A percentile compares a stretch with the other conserved stretches of the same genome.
Conservation (phyloP, 2,113 vertebrate species). For the Pongo pygmaeus region DNA sequence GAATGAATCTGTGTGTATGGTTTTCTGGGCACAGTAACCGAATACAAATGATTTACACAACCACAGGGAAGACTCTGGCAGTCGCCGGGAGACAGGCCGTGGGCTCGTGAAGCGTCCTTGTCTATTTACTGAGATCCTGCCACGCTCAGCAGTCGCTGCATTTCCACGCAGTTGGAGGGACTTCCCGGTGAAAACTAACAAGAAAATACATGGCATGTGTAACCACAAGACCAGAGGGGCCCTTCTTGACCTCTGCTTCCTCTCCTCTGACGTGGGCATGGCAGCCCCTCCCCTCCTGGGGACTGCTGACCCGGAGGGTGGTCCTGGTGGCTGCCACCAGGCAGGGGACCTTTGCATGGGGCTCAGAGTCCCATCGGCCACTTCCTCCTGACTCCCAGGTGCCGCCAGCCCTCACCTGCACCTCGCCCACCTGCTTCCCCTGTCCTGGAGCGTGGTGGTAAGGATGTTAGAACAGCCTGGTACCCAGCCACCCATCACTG, state of each 20-base stretch:
- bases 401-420: not conserved
- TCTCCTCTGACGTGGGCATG: not conserved
- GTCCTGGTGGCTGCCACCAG: not conserved
- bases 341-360: not conserved
- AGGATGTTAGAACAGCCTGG: not conserved
- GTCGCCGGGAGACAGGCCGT: not conserved
- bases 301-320: not conserved
- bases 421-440: not conserved
- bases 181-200: not conserved
- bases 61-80: rapidly evolving
- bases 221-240: not conserved
- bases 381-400: too few relatives aligned
- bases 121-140: not conserved
- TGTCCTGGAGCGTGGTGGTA: not conserved
- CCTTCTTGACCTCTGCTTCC: not conserved
- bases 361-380: not conserved
- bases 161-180: not conserved
- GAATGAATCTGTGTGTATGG: too few relatives aligned
- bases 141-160: rapidly evolving
- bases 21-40: not conserved
- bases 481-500: rapidly evolving
- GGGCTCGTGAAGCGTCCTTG: not conserved
- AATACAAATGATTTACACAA: too few relatives aligned
- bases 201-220: too few relatives aligned
- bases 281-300: not conserved